These are phyloP conservation scores for Liasis olivaceus DNA, from an alignment of 2,797 vertebrate genomes.

Conservation along the genomic window DNA sequence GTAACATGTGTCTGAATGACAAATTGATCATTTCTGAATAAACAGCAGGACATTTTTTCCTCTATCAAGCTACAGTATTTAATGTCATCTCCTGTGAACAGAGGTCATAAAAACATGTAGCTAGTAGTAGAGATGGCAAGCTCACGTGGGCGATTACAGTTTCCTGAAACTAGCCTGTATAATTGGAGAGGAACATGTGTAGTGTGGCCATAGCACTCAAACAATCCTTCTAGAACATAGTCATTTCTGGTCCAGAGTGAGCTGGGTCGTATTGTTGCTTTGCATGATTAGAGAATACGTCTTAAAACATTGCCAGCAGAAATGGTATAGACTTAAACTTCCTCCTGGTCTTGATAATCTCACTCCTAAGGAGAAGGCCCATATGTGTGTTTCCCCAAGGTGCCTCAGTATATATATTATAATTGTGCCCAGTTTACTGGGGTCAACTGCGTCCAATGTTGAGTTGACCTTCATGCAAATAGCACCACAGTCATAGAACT, in stretches of 20 bases:
- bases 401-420: neutral
- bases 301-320: neutral
- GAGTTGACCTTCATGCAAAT: neutral
- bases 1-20: neutral
- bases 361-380: neutral
- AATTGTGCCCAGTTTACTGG: neutral
- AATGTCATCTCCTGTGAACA: neutral
- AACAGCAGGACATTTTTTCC: neutral
- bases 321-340: neutral
- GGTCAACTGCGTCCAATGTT: neutral
- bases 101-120: neutral
- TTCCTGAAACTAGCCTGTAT: neutral
- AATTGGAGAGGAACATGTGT: neutral
- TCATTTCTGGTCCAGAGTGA: neutral
- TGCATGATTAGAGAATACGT: neutral
- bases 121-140: neutral
- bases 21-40: constrained; percentile 20
- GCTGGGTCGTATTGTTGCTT: neutral
- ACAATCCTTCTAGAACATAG: neutral
- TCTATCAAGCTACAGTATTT: fast-evolving
- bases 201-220: neutral
- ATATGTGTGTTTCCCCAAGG: neutral
- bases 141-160: neutral
- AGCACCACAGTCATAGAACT: neutral
- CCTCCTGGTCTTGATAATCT: neutral